Conservation (phyloP, 2,113 vertebrate species). For the Daphoenositta chrysoptera region DNA sequence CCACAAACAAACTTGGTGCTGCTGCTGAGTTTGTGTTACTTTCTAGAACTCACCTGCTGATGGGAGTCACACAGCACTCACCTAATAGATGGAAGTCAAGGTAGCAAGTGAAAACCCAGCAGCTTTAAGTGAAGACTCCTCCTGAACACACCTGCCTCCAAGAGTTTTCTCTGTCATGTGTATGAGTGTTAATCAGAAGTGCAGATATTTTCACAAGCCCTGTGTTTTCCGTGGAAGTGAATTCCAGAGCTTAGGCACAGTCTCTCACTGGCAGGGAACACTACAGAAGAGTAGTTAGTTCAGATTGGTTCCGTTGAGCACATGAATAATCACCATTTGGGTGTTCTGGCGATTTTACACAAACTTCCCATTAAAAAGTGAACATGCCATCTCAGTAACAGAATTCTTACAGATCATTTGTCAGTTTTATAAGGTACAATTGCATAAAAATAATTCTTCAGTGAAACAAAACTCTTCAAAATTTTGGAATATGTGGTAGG, state of each 20-base stretch:
- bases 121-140: neutral
- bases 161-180: accelerated
- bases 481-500: neutral
- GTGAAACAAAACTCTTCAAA: neutral
- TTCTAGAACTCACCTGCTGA: neutral
- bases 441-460: neutral
- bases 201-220: neutral
- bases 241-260: neutral
- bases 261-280: neutral
- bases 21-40: neutral
- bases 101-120: neutral
- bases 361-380: neutral
- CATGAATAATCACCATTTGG: neutral
- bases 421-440: neutral
- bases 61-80: accelerated
- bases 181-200: neutral
- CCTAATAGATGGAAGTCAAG: neutral
- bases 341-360: neutral
- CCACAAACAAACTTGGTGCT: neutral
- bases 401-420: neutral
- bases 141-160: neutral
- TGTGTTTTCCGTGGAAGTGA: neutral
- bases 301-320: neutral
- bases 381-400: neutral
- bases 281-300: neutral